These are phyloP conservation scores for Apteryx owenii DNA, from an alignment of 2,113 vertebrate genomes.

Conservation along the genomic window DNA sequence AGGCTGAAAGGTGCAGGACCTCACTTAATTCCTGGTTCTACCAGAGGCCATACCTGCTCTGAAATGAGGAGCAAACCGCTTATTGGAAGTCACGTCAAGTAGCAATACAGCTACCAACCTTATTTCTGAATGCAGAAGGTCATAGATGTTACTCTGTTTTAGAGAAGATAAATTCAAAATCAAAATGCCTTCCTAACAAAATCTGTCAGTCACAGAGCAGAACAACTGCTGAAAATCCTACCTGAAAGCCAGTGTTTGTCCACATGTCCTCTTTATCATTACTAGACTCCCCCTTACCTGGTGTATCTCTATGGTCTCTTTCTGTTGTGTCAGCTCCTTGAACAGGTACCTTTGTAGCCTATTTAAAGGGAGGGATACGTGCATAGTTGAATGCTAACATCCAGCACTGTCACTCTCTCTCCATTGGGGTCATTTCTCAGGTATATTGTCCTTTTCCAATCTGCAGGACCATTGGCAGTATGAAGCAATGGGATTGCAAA, in stretches of 20 bases:
- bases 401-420: neutral
- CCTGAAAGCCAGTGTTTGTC: neutral
- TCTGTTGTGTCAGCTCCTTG: neutral
- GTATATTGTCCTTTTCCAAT: neutral
- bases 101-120: neutral
- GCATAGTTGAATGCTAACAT: neutral
- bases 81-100: neutral
- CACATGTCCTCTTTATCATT: neutral
- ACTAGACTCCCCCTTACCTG: neutral
- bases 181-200: neutral
- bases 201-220: neutral
- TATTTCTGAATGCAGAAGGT: neutral
- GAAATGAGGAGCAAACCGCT: neutral
- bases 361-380: neutral
- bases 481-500: neutral
- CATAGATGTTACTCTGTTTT: neutral
- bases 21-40: neutral
- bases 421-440: fast-evolving
- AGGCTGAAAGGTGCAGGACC: neutral
- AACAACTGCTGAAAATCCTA: neutral
- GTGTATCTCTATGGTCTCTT: neutral
- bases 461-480: neutral
- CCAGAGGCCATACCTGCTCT: neutral
- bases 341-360: neutral
- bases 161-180: neutral